These are phyloP conservation scores for Athene noctua DNA, from an alignment of 2,113 vertebrate genomes.

Conservation along the genomic window DNA sequence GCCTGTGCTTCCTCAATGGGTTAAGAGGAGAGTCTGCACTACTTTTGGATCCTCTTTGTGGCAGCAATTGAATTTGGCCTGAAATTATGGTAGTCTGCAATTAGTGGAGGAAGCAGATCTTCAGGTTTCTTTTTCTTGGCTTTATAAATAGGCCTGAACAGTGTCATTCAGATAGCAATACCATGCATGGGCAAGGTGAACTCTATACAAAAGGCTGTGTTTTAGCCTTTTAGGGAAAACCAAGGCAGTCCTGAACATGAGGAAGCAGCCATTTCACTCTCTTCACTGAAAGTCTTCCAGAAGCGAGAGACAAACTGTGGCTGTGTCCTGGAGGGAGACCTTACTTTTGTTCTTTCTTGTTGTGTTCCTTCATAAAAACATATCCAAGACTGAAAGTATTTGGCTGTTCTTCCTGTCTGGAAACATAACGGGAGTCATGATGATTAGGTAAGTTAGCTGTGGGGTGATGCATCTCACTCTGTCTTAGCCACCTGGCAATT, in stretches of 20 bases:
- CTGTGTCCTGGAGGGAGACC: conserved; percentile 30
- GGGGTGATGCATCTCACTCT: conserved; percentile 37
- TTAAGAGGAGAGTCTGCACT: neutral
- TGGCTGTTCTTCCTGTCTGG: conserved; percentile 51
- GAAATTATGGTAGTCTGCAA: neutral
- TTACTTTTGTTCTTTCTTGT: conserved; percentile 61
- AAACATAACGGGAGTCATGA: conserved; percentile 39
- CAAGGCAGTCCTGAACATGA: neutral
- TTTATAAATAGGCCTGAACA: neutral
- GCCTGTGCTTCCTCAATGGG: neutral
- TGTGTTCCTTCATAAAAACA: conserved; percentile 24
- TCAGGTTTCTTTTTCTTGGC: conserved; percentile 19
- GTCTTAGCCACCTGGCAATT: conserved; percentile 48
- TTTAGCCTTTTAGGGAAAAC: neutral
- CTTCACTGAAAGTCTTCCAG: neutral
- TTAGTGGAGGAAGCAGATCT: neutral
- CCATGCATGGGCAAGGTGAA: neutral
- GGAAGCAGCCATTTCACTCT: neutral
- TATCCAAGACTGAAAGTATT: conserved; percentile 48
- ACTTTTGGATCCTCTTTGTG: neutral
- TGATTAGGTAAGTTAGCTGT: conserved; percentile 58
- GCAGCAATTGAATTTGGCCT: neutral
- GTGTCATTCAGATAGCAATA: neutral
- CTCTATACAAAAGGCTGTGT: neutral
- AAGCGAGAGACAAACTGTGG: neutral